Evolutionary conservation across 1,140 invertebrate genomes (phyloP).

Genomic region (Orchestia grillus): DNA sequence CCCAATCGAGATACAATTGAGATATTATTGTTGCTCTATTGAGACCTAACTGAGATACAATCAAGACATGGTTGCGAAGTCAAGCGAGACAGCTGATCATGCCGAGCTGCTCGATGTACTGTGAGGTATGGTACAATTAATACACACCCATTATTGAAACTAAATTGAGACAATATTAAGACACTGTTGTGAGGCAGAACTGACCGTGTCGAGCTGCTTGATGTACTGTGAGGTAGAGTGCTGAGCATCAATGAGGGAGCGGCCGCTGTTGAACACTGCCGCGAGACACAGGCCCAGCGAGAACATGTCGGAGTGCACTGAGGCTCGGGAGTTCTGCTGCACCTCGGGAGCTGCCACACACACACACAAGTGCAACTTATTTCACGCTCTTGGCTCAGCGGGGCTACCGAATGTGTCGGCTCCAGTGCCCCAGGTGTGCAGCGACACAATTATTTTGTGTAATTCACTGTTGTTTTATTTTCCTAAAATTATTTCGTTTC

Average conservation of each 20-base stretch:
- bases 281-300: constrained; percentile 93
- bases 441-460: neutral
- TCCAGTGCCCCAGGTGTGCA: neutral
- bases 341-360: constrained; percentile 84
- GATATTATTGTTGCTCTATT: no score
- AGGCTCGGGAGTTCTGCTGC: constrained; percentile 85
- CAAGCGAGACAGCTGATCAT: no score
- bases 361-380: neutral
- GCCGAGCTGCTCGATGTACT: no score
- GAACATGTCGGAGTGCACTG: constrained; percentile 93
- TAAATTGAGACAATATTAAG: no score
- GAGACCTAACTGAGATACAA: no score
- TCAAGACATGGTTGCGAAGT: no score
- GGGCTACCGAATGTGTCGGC: no score
- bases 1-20: no score
- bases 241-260: constrained; percentile 87
- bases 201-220: constrained; percentile 92
- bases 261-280: constrained; percentile 90
- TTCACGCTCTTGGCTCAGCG: no score
- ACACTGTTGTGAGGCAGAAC: no score
- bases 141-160: no score
- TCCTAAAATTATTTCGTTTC: neutral
- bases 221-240: constrained; percentile 88
- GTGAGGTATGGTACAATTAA: no score
- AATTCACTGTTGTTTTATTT: neutral